Percentiles rank a stretch among this genome's conserved stretches.
phyloP scores from a whole-genome alignment of 2,113 vertebrate genomes.

The Crotalus viridis region DNA sequence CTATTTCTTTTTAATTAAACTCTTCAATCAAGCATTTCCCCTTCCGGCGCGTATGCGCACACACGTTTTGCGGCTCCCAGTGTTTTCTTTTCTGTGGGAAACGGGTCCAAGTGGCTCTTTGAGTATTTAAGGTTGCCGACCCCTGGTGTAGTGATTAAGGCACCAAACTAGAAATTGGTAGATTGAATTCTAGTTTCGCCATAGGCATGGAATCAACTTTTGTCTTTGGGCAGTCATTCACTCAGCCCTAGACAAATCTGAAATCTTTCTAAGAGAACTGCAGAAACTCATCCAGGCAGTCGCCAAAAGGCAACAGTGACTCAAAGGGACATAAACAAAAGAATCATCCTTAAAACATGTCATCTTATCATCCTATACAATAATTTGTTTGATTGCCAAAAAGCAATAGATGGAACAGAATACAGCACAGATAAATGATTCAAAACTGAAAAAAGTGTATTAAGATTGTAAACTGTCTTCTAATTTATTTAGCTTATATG shows the following conservation, averaged over 20 bases:
- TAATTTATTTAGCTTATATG: background rate
- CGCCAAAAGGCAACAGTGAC: background rate
- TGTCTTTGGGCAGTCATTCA: background rate
- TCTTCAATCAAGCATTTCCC: no score
- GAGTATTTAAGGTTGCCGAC: no score
- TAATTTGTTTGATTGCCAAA: background rate
- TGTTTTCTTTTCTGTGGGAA: no score
- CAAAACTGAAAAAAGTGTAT: background rate
- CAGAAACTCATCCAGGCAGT: background rate
- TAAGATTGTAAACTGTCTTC: background rate
- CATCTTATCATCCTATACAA: background rate
- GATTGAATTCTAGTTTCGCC: background rate
- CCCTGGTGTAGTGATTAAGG: background rate
- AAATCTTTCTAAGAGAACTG: background rate
- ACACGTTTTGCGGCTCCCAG: no score
- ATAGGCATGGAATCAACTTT: background rate
- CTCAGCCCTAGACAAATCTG: background rate
- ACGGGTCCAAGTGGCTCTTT: no score
- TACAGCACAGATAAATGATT: background rate
- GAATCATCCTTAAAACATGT: background rate
- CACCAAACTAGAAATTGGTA: background rate
- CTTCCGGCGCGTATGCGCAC: no score
- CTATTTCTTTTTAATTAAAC: no score
- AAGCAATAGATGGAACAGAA: background rate
- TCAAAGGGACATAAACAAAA: background rate